A percentile compares a stretch with the other conserved stretches of the same genome.
These are phyloP conservation scores for Leptothorax acervorum DNA, from an alignment of 2,888 invertebrate species.

Conservation along the genomic window DNA sequence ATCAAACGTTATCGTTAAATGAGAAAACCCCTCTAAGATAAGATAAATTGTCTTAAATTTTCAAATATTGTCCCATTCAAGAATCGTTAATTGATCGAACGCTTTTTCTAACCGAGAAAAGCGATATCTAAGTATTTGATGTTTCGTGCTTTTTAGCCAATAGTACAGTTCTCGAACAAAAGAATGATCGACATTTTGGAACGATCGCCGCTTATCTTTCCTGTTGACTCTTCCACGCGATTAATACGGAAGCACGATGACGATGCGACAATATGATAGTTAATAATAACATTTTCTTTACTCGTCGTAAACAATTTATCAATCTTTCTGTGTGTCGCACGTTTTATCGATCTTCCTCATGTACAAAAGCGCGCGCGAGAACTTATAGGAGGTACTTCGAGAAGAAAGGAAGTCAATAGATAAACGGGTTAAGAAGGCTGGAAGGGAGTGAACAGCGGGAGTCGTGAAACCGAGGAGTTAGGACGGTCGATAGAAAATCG, in stretches of 20 bases:
- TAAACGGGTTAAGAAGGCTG: slow-evolving; percentile 42
- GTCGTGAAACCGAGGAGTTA: slow-evolving; percentile 25
- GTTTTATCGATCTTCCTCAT: slow-evolving; percentile 31
- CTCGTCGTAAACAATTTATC: slow-evolving; percentile 51
- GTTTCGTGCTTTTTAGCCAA: neutral
- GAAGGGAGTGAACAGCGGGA: slow-evolving; percentile 5
- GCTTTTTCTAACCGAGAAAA: neutral
- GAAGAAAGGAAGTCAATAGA: slow-evolving; percentile 32
- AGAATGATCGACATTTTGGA: slow-evolving; percentile 20
- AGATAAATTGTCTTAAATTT: neutral
- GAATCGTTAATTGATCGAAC: slow-evolving; percentile 4
- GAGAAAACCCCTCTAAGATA: neutral
- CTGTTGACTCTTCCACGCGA: slow-evolving; percentile 21
- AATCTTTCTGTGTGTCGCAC: slow-evolving; percentile 15
- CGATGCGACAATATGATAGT: slow-evolving; percentile 21
- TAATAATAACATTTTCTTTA: slow-evolving; percentile 49
- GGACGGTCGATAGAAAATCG: slow-evolving; percentile 32
- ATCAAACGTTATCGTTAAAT: neutral
- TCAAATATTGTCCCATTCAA: neutral
- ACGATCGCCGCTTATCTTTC: slow-evolving; percentile 23
- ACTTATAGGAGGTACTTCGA: slow-evolving; percentile 21
- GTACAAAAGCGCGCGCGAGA: slow-evolving; percentile 15
- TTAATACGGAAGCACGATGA: slow-evolving; percentile 30
- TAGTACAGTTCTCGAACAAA: neutral
- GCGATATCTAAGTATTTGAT: neutral